Evolutionary conservation across 2,888 invertebrate species (phyloP), one percentile per base, ranked within the genome.

Genomic region (Apoderus coryli): DNA sequence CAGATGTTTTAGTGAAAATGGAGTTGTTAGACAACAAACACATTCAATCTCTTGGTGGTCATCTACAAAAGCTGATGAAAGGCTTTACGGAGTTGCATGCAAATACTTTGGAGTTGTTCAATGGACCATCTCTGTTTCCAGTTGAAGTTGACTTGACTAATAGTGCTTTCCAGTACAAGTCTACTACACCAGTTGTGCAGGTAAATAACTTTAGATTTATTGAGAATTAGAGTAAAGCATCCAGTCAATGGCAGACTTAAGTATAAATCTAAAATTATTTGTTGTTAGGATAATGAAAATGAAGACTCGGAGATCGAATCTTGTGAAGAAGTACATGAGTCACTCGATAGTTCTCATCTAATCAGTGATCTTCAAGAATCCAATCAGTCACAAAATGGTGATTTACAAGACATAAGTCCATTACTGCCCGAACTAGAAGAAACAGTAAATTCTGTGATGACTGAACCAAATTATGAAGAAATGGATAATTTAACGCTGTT

Each of bases 21-120:
- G 98, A 98, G 57, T 63, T 99, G 10, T 59, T 99, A 12, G 98
- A 99, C 52, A 92, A 92, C 52, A 99, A 98, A 59, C 96, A 96
- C 57, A 90, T 96, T 0, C 92, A 93, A 53, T 93, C 96, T 45
- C 77, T 95, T 3, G 89, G 90, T 0, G 76, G 72, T 40, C 86
- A 88, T 45, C 59, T 88, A 4, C 75, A 82, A 36, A 71, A 81
- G 42, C 73, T 95, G 33, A 78, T 93, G 9, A 72, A 80, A 31
- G 88, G 86, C 1, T 65, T 98, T 40, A 76, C 86, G 0, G 53
- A 56, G 33, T 40, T 58, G 12, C 58, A 59, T 40, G 42, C 46
- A 45, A 37, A 40, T 5, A 79, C 85, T 3, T 69, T 79, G 34
- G 72, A 73, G 16, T 68, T 86, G 26, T 63, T 93, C 45, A 73